Evolutionary conservation across 2,797 vertebrate species (phyloP).

Genomic region (Cyclopterus lumpus): DNA sequence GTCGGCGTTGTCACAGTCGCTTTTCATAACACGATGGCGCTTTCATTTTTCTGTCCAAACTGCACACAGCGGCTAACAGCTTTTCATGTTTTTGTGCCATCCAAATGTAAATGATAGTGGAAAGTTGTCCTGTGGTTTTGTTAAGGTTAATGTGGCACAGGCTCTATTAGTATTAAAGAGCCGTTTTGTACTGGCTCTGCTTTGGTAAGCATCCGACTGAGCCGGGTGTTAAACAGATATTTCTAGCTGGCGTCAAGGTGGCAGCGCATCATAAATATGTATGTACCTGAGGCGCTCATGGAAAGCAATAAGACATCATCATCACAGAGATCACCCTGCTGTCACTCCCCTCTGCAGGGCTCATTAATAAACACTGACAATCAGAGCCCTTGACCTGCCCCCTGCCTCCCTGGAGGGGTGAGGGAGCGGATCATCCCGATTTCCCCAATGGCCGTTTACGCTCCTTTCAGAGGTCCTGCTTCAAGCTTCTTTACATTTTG

Average conservation of each 20-base stretch:
- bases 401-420: slow-evolving; percentile 65
- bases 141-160: slow-evolving; percentile 37
- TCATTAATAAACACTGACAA: slow-evolving; percentile 84
- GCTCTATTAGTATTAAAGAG: slow-evolving; percentile 29
- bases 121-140: slow-evolving; percentile 40
- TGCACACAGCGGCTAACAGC: background rate
- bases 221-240: slow-evolving; percentile 75
- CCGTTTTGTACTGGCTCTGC: slow-evolving; percentile 48
- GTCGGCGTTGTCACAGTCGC: slow-evolving; percentile 29
- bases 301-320: slow-evolving; percentile 84
- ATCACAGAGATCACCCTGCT: slow-evolving; percentile 80
- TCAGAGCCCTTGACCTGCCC: slow-evolving; percentile 80
- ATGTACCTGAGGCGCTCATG: slow-evolving; percentile 75
- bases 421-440: slow-evolving; percentile 27
- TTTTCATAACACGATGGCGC: slow-evolving; percentile 13
- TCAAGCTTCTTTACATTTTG: slow-evolving; percentile 41
- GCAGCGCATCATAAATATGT: slow-evolving; percentile 83
- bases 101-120: slow-evolving; percentile 28
- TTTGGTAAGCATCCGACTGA: slow-evolving; percentile 59
- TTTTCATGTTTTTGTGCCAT: slow-evolving; percentile 27
- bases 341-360: slow-evolving; percentile 74
- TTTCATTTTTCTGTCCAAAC: slow-evolving; percentile 24
- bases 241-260: slow-evolving; percentile 71
- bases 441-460: slow-evolving; percentile 20
- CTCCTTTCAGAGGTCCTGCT: slow-evolving; percentile 21